Percentiles rank a stretch among this genome's conserved stretches.
These are phyloP conservation scores for Aplidium turbinatum DNA, from an alignment of 23 tunicate species.

Conservation along the genomic window DNA sequence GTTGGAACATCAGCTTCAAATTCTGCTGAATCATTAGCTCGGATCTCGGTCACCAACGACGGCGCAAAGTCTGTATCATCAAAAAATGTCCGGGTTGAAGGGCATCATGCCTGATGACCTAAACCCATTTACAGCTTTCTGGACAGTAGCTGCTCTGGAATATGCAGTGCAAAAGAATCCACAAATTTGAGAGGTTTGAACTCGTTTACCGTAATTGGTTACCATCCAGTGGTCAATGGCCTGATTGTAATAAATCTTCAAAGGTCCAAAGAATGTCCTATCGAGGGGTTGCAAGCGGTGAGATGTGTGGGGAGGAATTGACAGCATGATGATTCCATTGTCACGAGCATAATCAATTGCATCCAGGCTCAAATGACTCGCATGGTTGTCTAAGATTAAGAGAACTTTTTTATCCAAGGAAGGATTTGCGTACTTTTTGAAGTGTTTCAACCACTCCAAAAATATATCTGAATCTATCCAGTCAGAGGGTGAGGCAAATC, in stretches of 20 bases:
- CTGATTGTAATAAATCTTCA: conserved; percentile 13
- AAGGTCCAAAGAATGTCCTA: conserved; percentile 16
- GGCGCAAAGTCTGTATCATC: conserved; percentile 17
- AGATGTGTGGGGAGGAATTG: conserved; percentile 10
- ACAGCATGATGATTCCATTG: conserved; percentile 26
- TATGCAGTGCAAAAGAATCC: conserved; percentile 1
- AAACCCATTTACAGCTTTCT: conserved; percentile 29
- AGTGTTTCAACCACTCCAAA: conserved; percentile 24
- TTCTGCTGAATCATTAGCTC: no score
- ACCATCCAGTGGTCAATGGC: conserved; percentile 17
- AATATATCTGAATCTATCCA: conserved; percentile 21
- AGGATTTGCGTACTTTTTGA: not conserved
- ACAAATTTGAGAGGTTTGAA: not conserved
- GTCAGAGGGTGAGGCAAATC: conserved; percentile 8
- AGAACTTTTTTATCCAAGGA: not conserved
- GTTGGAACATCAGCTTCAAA: no score
- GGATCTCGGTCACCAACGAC: conserved; percentile 10
- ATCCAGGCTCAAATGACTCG: conserved; percentile 3
- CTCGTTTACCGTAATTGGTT: conserved; percentile 13
- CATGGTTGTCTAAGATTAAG: conserved; percentile 16
- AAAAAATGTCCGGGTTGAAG: conserved; percentile 18
- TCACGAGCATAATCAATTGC: conserved; percentile 16
- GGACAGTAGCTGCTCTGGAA: conserved; percentile 6
- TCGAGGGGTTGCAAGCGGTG: conserved; percentile 16
- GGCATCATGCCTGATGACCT: conserved; percentile 9